phyloP scores from a whole-genome alignment of 2,888 invertebrate species.

The Synergus gifuensis region DNA sequence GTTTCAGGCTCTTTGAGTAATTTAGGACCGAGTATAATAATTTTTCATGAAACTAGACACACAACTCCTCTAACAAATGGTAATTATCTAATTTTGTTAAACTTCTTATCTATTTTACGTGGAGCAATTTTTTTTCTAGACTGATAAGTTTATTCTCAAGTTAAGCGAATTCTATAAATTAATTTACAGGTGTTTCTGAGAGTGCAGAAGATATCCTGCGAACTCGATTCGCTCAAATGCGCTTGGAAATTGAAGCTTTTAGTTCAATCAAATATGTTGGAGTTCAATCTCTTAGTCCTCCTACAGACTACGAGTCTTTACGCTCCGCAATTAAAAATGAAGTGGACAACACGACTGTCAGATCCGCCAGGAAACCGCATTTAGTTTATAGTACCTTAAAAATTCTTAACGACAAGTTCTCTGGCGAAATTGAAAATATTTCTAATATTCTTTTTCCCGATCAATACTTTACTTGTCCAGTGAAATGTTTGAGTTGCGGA shows the following conservation, averaged over 20 bases:
- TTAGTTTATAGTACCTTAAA: slow-evolving; percentile 85
- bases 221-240: slow-evolving; percentile 82
- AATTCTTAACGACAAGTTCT: slow-evolving; percentile 88
- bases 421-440: slow-evolving; percentile 82
- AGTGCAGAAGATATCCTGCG: slow-evolving; percentile 83
- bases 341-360: slow-evolving; percentile 84
- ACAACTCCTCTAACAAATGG: slow-evolving; percentile 83
- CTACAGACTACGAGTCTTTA: slow-evolving; percentile 83
- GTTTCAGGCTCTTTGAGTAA: slow-evolving; percentile 79
- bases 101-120: background rate
- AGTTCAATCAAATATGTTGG: slow-evolving; percentile 85
- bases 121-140: too few relatives aligned
- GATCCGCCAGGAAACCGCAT: slow-evolving; percentile 84
- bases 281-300: slow-evolving; percentile 79
- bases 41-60: slow-evolving; percentile 89
- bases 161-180: background rate
- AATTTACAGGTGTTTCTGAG: slow-evolving; percentile 78
- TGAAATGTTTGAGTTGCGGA: slow-evolving; percentile 85
- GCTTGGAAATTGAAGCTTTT: slow-evolving; percentile 85
- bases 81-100: slow-evolving; percentile 66
- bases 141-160: background rate
- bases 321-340: slow-evolving; percentile 81
- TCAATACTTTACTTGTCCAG: slow-evolving; percentile 88
- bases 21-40: slow-evolving; percentile 86
- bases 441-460: slow-evolving; percentile 85